Evolutionary conservation across 2,113 vertebrate genomes (phyloP), one percentile per base, ranked within the genome.

Genomic region (Etia nguti): DNA sequence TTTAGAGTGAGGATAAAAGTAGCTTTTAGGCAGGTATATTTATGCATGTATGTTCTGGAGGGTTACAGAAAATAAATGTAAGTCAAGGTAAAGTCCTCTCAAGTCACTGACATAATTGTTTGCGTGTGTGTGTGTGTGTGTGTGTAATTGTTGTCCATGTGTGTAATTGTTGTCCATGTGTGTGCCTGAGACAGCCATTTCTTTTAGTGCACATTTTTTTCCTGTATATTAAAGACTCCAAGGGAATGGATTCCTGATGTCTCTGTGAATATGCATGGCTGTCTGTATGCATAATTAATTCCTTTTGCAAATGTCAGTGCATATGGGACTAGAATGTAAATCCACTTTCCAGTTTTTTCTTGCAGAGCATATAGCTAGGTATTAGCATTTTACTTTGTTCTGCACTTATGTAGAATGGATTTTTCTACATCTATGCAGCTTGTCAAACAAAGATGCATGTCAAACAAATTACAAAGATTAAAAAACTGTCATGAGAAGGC

Each of bases 231-330:
- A 83, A 87, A 13, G 86, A 75, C 89, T 92, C 83, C 68, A 83
- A 82, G 79, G 59, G 84, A 84, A 86, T 55, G 31, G 56, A 60
- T 85, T 90, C 46, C 88, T 89, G 57, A 36, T 87, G 88, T 57
- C 16, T 79, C 84, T 85, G 80, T 89, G 92, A 93, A 95, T 95
- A 94, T 94, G 88, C 89, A 94, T 87, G 24, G n/a, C 4, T 57
- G 46, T 57, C 55, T 52, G 87, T 83, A 91, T 93, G 90, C 84
- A 94, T 92, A 90, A 94, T 91, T 91, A 56, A 92, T 90, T 83
- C 56, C 62, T 65, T 91, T 83, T 52, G 85, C 60, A 93, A 92
- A 94, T 93, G 91, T 94, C 90, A 92, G 86, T 11, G 43, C 90
- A 80, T 86, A 70, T 81, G 80, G 81, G 73, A 83, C 87, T 89